Evolutionary conservation across 2,888 invertebrate species (phyloP).

Genomic region (Heliconius ethilla): DNA sequence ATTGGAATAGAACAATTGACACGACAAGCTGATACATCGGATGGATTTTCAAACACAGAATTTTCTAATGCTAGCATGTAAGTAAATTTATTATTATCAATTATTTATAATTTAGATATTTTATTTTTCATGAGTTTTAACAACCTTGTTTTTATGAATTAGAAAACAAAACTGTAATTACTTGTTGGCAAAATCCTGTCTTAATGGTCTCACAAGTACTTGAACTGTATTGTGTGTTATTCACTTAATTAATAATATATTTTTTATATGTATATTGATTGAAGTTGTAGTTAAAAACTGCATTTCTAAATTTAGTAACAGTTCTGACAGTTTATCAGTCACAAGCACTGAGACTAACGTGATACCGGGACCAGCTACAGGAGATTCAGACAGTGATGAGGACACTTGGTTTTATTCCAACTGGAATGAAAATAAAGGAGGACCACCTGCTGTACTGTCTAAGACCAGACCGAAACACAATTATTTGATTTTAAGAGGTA

Average conservation of each 20-base stretch:
- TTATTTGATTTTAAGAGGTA: conserved; percentile 83
- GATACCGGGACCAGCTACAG: conserved; percentile 52
- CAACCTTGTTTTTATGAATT: not conserved
- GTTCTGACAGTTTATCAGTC: conserved; percentile 45
- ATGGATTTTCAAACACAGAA: conserved; percentile 57
- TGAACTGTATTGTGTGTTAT: not conserved
- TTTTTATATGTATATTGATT: not conserved
- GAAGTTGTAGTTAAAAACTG: not conserved
- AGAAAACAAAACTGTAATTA: no score
- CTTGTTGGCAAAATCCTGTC: not conserved
- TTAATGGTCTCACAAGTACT: not conserved
- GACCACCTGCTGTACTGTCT: conserved; percentile 72
- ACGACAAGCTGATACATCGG: conserved; percentile 55
- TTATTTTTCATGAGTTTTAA: not conserved
- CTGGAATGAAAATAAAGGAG: conserved; percentile 58
- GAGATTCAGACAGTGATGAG: conserved; percentile 63
- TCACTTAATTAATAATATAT: not conserved
- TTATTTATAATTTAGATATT: not conserved
- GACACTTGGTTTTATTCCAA: conserved; percentile 52
- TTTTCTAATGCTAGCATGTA: conserved; percentile 61
- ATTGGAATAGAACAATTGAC: conserved; percentile 54
- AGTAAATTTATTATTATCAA: conserved; percentile 48
- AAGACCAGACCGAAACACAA: conserved; percentile 85
- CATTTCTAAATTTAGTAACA: conserved; percentile 41
- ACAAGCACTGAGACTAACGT: conserved; percentile 44